Evolutionary conservation across 2,113 vertebrate genomes (phyloP), one percentile per base, ranked within the genome.

Genomic region (Hippocampus barbouri): DNA sequence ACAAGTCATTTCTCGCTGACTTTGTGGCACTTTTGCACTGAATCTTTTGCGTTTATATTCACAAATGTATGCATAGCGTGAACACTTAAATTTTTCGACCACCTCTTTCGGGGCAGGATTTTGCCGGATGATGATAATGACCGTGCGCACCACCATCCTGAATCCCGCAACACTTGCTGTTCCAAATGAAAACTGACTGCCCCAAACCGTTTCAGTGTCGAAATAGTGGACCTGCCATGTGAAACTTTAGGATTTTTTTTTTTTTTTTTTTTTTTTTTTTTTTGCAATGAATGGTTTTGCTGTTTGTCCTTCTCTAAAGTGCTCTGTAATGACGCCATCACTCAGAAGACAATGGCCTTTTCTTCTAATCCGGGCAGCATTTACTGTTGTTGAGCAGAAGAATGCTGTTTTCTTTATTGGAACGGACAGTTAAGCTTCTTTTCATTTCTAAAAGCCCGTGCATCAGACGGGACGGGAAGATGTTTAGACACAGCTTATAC

Each of bases 381-480:
- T 30, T 61, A 61, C 27, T 56, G 66, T 68, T 68, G 72, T 81
- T 81, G 79, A 64, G 47, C 41, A 66, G 41, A 79, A 70, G 38
- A 86, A 87, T 62, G 75, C 67, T 25, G 77, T 76, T 87, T 86
- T 85, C 40, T 70, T 85, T 74, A 83, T 87, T 79, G 73, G 69
- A 78, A 69, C 6, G 21, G 80, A 69, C 80, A 72, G 64, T 82
- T 68, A 65, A 65, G 69, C 69, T 71, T 56, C 79, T 83, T 79
- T 83, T 83, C 78, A 75, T 73, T 71, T 60, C 79, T 88, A 86
- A 88, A 89, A 87, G 87, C 86, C 68, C 60, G 57, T 84, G 70
- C 79, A 71, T 82, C 74, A 78, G 57, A 72, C 76, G 79, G 10
- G 49, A 61, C 62, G 71, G 73, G 69, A 79, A 83, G 87, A 86